Evolutionary conservation across 1,140 invertebrate genomes (phyloP).

Genomic region (Dinothrombium tinctorium): DNA sequence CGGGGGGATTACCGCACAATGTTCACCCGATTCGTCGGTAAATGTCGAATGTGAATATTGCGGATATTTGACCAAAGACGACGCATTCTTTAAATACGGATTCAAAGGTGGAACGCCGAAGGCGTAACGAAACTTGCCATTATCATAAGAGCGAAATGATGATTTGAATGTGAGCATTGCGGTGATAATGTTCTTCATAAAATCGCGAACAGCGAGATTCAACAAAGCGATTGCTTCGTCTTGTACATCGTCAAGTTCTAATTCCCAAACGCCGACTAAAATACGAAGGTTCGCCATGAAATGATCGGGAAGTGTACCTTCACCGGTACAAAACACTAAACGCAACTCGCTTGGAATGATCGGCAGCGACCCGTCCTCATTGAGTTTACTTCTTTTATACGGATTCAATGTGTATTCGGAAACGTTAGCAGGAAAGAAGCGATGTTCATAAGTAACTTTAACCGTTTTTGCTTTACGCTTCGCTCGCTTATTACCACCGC

Average conservation of each 20-base stretch:
- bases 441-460: constrained; percentile 1
- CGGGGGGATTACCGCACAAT: background rate
- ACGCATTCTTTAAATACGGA: constrained; percentile 37
- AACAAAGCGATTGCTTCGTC: constrained; percentile 46
- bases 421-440: background rate
- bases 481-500: background rate
- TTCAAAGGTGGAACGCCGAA: constrained; percentile 41
- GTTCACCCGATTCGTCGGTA: constrained; percentile 1
- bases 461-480: too few relatives aligned
- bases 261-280: constrained; percentile 54
- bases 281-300: constrained; percentile 48
- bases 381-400: background rate
- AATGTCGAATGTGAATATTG: background rate
- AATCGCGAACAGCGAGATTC: constrained; percentile 37
- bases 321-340: constrained; percentile 17
- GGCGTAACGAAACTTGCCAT: constrained; percentile 37
- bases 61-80: constrained; percentile 1
- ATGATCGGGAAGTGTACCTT: constrained; percentile 39
- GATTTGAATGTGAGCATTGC: constrained; percentile 41
- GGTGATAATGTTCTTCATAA: constrained; percentile 36
- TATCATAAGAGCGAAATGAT: constrained; percentile 38
- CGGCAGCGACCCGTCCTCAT: background rate
- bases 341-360: background rate
- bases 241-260: constrained; percentile 47
- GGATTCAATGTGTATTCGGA: background rate